These are phyloP conservation scores for Cosmia trapezina DNA, from an alignment of 2,888 invertebrate species.

Conservation along the genomic window DNA sequence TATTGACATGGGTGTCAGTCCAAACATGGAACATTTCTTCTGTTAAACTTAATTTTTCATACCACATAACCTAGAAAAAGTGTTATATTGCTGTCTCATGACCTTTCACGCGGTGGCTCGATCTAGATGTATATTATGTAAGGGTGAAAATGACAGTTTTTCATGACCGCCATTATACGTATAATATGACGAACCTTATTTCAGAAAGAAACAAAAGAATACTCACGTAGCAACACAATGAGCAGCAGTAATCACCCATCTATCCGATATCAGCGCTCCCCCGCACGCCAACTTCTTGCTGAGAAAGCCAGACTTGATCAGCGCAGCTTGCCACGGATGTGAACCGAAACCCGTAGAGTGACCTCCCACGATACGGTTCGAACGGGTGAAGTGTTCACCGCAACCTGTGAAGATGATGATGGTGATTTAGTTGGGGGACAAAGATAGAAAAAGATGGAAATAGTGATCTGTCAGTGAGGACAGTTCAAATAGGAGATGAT, in stretches of 20 bases:
- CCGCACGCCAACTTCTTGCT: constrained; percentile 97
- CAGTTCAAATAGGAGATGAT: too few species aligned
- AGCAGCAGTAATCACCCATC: constrained; percentile 98
- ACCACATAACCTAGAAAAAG: too few species aligned
- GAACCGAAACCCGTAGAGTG: constrained; percentile 97
- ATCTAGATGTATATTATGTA: too few species aligned
- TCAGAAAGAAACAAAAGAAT: neutral
- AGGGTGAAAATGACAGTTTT: too few species aligned
- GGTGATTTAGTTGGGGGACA: neutral
- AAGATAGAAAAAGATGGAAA: neutral
- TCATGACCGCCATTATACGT: too few species aligned
- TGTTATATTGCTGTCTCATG: too few species aligned
- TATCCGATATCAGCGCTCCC: constrained; percentile 96
- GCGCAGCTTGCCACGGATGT: constrained; percentile 98
- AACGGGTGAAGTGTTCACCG: constrained; percentile 96
- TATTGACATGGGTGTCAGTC: too few species aligned
- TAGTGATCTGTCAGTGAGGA: neutral
- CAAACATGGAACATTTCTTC: too few species aligned
- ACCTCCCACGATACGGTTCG: constrained; percentile 97
- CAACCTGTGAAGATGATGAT: constrained; percentile 92
- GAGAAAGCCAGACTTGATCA: constrained; percentile 97
- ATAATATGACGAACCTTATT: too few species aligned
- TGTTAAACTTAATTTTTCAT: too few species aligned
- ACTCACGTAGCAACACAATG: constrained; percentile 97
- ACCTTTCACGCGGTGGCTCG: too few species aligned